Conservation (phyloP, 2,113 vertebrate species). For the Bettongia penicillata region DNA sequence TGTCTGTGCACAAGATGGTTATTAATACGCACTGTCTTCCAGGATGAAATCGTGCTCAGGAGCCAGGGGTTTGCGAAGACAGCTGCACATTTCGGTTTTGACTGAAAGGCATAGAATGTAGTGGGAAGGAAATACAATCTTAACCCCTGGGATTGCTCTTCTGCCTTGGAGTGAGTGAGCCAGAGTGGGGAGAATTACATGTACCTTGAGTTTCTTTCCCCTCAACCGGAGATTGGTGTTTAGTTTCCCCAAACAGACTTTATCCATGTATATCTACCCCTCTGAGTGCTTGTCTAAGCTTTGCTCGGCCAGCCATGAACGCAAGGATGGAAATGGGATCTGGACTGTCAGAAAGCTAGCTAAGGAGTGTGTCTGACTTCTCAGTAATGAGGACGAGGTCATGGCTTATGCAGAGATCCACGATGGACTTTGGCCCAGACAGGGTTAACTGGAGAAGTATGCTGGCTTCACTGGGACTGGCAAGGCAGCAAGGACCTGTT, state of each 20-base stretch:
- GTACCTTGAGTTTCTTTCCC: neutral
- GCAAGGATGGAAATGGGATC: neutral
- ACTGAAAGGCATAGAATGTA: neutral
- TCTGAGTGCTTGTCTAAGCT: neutral
- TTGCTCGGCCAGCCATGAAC: neutral
- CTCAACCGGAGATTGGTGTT: neutral
- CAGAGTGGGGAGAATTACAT: neutral
- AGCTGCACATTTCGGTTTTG: conserved; percentile 67
- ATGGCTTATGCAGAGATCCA: neutral
- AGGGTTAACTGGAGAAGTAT: neutral
- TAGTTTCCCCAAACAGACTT: neutral
- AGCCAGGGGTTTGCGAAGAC: conserved; percentile 58
- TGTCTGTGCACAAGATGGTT: conserved; percentile 72
- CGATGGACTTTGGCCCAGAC: neutral
- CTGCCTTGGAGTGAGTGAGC: neutral
- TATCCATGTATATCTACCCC: neutral
- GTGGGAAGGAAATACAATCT: neutral
- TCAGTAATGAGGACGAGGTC: neutral
- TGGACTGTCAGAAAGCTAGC: neutral
- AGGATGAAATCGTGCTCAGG: conserved; percentile 46
- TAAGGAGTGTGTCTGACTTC: neutral
- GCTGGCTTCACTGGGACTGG: neutral
- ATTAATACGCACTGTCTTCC: conserved; percentile 69
- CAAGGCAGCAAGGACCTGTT: neutral
- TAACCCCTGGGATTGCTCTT: neutral